Conservation (phyloP, 2,888 invertebrate genomes). For the Tethea ocularis region DNA sequence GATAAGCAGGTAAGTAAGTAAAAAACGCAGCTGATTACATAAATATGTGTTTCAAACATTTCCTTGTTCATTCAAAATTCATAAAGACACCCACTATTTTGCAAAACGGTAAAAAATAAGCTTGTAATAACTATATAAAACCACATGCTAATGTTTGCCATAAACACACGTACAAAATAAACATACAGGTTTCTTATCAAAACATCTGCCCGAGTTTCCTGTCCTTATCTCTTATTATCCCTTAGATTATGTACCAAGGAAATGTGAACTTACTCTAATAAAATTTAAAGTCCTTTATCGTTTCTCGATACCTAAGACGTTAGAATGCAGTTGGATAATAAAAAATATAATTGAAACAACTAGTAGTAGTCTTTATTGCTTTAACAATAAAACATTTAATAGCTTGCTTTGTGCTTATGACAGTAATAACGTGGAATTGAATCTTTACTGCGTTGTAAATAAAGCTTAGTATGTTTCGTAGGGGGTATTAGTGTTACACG, state of each 20-base stretch:
- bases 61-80: not conserved
- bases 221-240: slow-evolving; percentile 33
- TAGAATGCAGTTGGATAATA: slow-evolving; percentile 12
- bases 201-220: slow-evolving; percentile 51
- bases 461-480: slow-evolving; percentile 7
- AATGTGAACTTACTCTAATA: slow-evolving; percentile 26
- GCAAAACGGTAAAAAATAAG: slow-evolving; percentile 4
- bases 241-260: slow-evolving; percentile 19
- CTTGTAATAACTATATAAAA: slow-evolving; percentile 3
- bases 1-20: not conserved
- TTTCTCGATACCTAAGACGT: slow-evolving; percentile 6
- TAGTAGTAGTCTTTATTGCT: slow-evolving; percentile 17
- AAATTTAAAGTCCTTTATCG: slow-evolving; percentile 9
- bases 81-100: not conserved
- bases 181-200: slow-evolving; percentile 43
- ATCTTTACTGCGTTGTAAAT: slow-evolving; percentile 8
- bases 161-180: slow-evolving; percentile 15
- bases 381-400: slow-evolving; percentile 16
- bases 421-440: not conserved
- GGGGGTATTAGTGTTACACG: not conserved
- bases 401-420: slow-evolving; percentile 9
- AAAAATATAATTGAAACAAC: slow-evolving; percentile 10
- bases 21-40: not conserved
- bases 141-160: slow-evolving; percentile 16
- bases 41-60: not conserved